A percentile compares a stretch with the other conserved stretches of the same genome.
Conservation (phyloP, 2,797 vertebrate species). For the Poecilia velifera region DNA sequence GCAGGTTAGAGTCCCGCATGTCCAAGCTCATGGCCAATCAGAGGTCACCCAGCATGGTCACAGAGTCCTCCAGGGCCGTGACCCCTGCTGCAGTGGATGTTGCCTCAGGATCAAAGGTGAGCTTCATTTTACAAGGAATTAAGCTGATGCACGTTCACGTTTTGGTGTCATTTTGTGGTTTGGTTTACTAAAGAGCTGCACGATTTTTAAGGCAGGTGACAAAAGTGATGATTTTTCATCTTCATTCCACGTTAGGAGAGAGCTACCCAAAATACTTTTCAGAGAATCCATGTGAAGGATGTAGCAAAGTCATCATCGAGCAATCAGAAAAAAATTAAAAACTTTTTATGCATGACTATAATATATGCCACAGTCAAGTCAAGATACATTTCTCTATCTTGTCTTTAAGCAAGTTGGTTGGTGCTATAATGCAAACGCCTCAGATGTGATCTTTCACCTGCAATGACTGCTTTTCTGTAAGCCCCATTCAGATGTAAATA, state of each 20-base stretch:
- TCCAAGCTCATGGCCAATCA: slow-evolving; percentile 88
- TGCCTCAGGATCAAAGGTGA: slow-evolving; percentile 89
- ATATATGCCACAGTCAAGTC: too few species aligned
- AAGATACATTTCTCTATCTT: not conserved
- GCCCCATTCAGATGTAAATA: not conserved
- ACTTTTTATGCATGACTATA: not conserved
- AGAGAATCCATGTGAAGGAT: not conserved
- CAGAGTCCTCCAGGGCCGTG: slow-evolving; percentile 87
- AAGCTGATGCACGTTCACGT: not conserved
- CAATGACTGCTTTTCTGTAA: not conserved
- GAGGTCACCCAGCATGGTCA: slow-evolving; percentile 94
- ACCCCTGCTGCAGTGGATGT: slow-evolving; percentile 85
- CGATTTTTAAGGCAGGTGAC: not conserved
- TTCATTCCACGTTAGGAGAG: not conserved
- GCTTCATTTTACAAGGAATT: slow-evolving; percentile 12
- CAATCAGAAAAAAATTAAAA: not conserved
- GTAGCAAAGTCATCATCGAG: not conserved
- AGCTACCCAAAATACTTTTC: not conserved
- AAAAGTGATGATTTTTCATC: not conserved
- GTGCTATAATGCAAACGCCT: not conserved
- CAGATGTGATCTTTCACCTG: not conserved
- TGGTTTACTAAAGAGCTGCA: not conserved
- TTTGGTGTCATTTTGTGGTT: slow-evolving; percentile 2
- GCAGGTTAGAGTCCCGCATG: slow-evolving; percentile 89
- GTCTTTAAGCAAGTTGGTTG: not conserved